These are phyloP conservation scores for Grantiella picta DNA, from an alignment of 2,113 vertebrate genomes.

Conservation along the genomic window DNA sequence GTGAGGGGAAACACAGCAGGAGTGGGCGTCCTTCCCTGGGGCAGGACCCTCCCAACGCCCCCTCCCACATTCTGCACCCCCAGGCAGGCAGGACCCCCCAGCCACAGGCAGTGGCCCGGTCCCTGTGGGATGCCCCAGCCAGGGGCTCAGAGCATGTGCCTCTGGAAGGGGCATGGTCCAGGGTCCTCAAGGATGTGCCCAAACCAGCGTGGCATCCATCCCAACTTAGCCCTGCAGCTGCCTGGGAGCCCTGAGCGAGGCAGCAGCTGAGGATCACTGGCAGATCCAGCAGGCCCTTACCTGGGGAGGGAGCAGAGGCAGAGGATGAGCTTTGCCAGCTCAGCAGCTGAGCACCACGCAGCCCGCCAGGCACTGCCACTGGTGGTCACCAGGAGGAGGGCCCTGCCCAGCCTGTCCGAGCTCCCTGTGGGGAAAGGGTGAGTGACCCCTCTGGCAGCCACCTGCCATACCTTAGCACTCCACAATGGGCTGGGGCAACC, in stretches of 20 bases:
- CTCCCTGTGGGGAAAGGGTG: constrained; percentile 68
- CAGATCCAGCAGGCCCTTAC: constrained; percentile 57
- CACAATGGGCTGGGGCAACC: not conserved
- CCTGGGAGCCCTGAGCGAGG: not conserved
- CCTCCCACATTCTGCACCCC: not conserved
- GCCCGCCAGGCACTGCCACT: constrained; percentile 75
- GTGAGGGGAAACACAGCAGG: not conserved
- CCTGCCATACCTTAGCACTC: not conserved
- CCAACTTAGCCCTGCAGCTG: not conserved
- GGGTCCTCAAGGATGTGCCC: accelerated
- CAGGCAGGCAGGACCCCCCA: not conserved
- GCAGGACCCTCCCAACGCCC: not conserved
- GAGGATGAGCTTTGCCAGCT: constrained; percentile 79
- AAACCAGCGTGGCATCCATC: not conserved
- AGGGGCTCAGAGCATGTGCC: accelerated
- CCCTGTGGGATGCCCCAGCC: not conserved
- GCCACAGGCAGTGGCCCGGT: accelerated
- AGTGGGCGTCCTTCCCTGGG: not conserved
- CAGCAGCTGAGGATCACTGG: not conserved
- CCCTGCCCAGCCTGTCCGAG: constrained; percentile 80
- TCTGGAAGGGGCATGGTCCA: not conserved
- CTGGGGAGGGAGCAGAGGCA: constrained; percentile 83
- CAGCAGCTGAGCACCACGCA: constrained; percentile 66
- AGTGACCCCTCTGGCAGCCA: not conserved
- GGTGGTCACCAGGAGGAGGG: constrained; percentile 83